Conservation (phyloP, 1,140 invertebrate species). For the Lysiphlebus fabarum region DNA sequence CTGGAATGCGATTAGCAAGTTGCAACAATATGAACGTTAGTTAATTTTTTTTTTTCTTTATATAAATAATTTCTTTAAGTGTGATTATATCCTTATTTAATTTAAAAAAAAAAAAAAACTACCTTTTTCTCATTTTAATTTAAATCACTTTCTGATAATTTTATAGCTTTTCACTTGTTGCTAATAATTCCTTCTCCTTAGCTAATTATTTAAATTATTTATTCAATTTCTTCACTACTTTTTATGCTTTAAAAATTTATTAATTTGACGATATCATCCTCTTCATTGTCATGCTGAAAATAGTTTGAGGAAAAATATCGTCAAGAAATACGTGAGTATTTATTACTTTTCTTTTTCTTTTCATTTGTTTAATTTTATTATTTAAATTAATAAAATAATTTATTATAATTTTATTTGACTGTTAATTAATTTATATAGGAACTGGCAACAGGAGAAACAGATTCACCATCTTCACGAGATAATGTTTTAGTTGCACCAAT, state of each 20-base stretch:
- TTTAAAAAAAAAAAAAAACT: slow-evolving; percentile 1
- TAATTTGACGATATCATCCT: neutral
- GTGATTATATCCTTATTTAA: neutral
- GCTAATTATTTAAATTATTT: neutral
- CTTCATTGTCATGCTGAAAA: slow-evolving; percentile 3
- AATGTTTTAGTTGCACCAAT: slow-evolving; percentile 71
- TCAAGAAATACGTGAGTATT: slow-evolving; percentile 17
- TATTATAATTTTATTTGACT: slow-evolving; percentile 25
- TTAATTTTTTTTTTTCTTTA: slow-evolving; percentile 35
- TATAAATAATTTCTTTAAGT: slow-evolving; percentile 11
- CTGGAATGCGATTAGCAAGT: slow-evolving; percentile 78
- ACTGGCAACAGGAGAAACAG: slow-evolving; percentile 60
- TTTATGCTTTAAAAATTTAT: neutral
- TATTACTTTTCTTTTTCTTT: neutral
- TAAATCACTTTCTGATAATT: neutral
- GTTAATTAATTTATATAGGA: slow-evolving; percentile 56
- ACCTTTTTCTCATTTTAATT: neutral
- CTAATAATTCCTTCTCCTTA: slow-evolving; percentile 1
- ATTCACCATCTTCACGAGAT: slow-evolving; percentile 56
- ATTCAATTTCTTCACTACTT: neutral
- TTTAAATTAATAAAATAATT: neutral
- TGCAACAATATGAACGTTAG: slow-evolving; percentile 82
- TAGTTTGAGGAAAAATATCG: slow-evolving; percentile 20
- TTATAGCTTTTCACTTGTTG: neutral
- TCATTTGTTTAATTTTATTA: neutral